Evolutionary conservation across 2,888 invertebrate genomes (phyloP), one percentile per base, ranked within the genome.

Genomic region (Synergus gifuensis): DNA sequence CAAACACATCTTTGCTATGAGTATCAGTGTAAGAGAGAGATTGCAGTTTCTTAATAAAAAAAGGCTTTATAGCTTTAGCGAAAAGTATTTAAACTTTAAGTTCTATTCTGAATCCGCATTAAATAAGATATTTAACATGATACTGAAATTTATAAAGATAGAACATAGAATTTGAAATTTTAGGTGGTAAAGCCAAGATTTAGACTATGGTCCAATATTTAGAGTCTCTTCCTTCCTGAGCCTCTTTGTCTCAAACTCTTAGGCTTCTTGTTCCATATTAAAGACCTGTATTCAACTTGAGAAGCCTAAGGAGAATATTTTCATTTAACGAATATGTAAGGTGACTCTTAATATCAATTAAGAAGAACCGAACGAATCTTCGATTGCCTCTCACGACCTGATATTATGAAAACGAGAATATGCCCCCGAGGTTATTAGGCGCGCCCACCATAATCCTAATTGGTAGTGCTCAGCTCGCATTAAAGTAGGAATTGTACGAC

Each of bases 1-100:
- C 73, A 73, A 54, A 73, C 49, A 73, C 73, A 73, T 73, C 54
- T 73, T 67, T 73, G 73, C 73, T 36, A 49, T 54, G 40, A 73
- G 73, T 73, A 73, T 73, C 73, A 22, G 49, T 73, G 22, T 54
- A n/a, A 36, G 54, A 28, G 4, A 73, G 73, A 73, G 54, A 73
- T 73, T 73, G 49, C 73, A 9, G 36, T 73, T 73, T 73, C 36
- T 54, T 36, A 54, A 46, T 22, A 54, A 54, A 73, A 40, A 22
- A 9, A 36, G 8, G 14, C 36, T 73, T 73, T 73, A 73, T 49
- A 28, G 49, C 73, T 73, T 54, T 54, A 36, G n/a, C 49, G 16
- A 40, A 73, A 54, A 54, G 54, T 73, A 54, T 73, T 73, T 54
- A 54, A 54, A 73, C 16, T 36, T 73, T 40, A 69, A 67, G 28